Conservation (phyloP, 2,888 invertebrate species). For the Stenodema calcarata region DNA sequence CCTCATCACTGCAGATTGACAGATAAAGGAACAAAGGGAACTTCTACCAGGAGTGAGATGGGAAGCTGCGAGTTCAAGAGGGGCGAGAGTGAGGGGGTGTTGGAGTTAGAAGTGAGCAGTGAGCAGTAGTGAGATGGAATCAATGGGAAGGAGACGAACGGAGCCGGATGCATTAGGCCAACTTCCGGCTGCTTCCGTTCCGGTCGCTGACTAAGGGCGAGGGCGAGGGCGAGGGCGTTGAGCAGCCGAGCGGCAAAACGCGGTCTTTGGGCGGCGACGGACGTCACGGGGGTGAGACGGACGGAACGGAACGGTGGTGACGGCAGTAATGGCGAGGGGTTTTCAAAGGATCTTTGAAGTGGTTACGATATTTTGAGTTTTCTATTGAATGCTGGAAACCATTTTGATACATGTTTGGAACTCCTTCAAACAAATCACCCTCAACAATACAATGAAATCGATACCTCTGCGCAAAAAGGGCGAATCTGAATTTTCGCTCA, state of each 20-base stretch:
- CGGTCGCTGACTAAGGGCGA: conserved; percentile 46
- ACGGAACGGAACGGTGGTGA: too few species aligned
- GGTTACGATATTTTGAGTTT: too few species aligned
- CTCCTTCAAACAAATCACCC: too few species aligned
- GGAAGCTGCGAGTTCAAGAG: not conserved
- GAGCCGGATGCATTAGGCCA: conserved; percentile 65
- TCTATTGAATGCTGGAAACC: too few species aligned
- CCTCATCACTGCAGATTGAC: conserved; percentile 29
- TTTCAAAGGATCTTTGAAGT: too few species aligned
- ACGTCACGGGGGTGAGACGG: too few species aligned
- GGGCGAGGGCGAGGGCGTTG: not conserved
- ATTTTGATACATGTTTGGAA: too few species aligned
- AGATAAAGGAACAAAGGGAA: conserved; percentile 46
- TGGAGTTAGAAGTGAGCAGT: not conserved
- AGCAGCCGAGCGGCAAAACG: not conserved
- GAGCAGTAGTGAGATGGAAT: conserved; percentile 28
- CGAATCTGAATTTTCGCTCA: too few species aligned
- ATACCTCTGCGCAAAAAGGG: too few species aligned
- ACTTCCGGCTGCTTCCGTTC: conserved; percentile 62
- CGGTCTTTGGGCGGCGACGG: conserved; percentile 18
- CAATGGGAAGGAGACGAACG: conserved; percentile 48
- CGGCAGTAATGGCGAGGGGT: too few species aligned
- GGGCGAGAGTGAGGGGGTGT: not conserved
- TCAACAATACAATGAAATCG: too few species aligned
- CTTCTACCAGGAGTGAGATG: not conserved